Base-by-base conservation (phyloP, 2,888 invertebrate species). In the Rhaphigaster nebulosa region DNA sequence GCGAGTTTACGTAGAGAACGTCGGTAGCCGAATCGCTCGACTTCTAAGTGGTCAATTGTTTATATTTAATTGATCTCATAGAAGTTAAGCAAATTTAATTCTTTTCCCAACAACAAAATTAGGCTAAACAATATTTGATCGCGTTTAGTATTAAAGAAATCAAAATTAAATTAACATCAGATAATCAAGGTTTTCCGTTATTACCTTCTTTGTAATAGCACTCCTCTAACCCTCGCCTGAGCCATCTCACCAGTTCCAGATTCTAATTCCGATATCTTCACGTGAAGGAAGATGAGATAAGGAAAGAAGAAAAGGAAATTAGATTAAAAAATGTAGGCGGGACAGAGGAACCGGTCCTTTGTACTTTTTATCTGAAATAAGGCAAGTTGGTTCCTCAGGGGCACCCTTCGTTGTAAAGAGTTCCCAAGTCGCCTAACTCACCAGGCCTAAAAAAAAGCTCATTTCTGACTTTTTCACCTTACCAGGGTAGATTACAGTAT, bases 291-390 rank as follows among this genome's bases (percentile, higher is more conserved):
- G 34, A 70, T 34, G 34, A 34, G 70, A 70, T 70, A 70, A 70
- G 34, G 34, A 34, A 34, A 70, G 34, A 34, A 70, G 70, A 70
- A 65, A 65, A 65, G 65, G 65, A 65, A 65, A 65, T 65, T 65
- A 65, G 65, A 65, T 65, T 70, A 34, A 70, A 65, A 70, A 70
- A 65, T 70, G 70, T 70, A 70, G 70, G 70, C 34, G 34, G 70
- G 70, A 6, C 70, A 70, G 70, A 70, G 34, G 70, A 70, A 70
- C 70, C 34, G 34, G 34, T 6, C 70, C 70, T 70, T 70, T 70
- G 70, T 70, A 70, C 70, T 70, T 70, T 34, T 70, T 70, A 70
- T 70, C 70, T 70, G 70, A 70, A 70, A 70, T 70, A 70, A 70
- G 70, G 34, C 18, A 70, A 70, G 70, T 70, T 34, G 70, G 70